Evolutionary conservation across 2,888 invertebrate genomes (phyloP).

Genomic region (Ophion costatus): DNA sequence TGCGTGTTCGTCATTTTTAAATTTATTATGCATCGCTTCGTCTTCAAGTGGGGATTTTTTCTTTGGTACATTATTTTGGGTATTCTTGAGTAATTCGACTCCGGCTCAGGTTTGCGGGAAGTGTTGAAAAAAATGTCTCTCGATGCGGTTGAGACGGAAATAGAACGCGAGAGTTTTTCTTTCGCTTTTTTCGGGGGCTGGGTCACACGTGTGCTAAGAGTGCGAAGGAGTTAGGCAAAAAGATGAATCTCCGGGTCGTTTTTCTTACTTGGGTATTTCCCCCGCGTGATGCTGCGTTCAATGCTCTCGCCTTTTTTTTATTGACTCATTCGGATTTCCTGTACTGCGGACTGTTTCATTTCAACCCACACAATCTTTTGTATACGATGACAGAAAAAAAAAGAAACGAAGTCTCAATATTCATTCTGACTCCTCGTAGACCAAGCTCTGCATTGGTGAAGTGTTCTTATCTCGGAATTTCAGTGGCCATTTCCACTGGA

Average conservation of each 20-base stretch:
- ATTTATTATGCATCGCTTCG: too few species aligned
- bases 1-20: too few species aligned
- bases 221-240: constrained; percentile 16
- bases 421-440: not conserved
- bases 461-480: too few species aligned
- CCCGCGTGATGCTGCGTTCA: constrained; percentile 32
- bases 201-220: constrained; percentile 45
- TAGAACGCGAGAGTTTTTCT: constrained; percentile 39
- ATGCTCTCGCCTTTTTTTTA: constrained; percentile 22
- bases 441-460: too few species aligned
- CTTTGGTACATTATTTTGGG: not conserved
- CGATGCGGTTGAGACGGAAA: constrained; percentile 18
- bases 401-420: not conserved
- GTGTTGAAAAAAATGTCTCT: constrained; percentile 35
- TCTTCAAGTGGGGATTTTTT: not conserved
- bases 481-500: too few species aligned
- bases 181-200: constrained; percentile 1
- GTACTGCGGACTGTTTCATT: not conserved
- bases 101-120: not conserved
- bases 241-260: constrained; percentile 13
- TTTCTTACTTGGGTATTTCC: not conserved
- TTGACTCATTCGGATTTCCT: constrained; percentile 13
- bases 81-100: not conserved
- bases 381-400: not conserved
- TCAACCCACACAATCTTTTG: not conserved